Conservation (phyloP, 1,140 invertebrate species). For the Drosophila kikkawai region DNA sequence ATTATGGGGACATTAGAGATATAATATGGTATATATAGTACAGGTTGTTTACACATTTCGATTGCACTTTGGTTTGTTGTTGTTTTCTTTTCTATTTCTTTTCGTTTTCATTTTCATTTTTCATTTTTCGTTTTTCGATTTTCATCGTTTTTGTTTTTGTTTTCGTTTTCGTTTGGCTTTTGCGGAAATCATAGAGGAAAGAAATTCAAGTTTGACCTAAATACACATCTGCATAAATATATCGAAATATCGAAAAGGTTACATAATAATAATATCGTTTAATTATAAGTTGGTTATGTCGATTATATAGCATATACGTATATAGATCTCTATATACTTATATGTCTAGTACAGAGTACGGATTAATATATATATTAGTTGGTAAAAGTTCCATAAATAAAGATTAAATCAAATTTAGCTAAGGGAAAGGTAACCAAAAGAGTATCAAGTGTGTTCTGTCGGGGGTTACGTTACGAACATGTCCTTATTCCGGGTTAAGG, state of each 20-base stretch:
- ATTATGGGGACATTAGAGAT: conserved; percentile 8
- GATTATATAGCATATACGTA: conserved; percentile 70
- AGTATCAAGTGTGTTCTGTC: conserved; percentile 25
- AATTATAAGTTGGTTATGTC: conserved; percentile 48
- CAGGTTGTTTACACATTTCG: conserved; percentile 23
- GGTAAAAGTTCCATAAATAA: conserved; percentile 10
- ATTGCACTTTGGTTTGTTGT: conserved; percentile 74
- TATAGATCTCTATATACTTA: conserved; percentile 56
- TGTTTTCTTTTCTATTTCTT: conserved; percentile 47
- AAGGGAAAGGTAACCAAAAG: conserved; percentile 26
- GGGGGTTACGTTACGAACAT: conserved; percentile 3
- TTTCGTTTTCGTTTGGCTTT: conserved; percentile 40
- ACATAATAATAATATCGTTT: conserved; percentile 53
- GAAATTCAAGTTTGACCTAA: conserved; percentile 72
- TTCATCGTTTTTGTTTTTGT: conserved; percentile 19
- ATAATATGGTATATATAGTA: conserved; percentile 17
- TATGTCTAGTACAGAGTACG: conserved; percentile 47
- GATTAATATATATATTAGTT: conserved; percentile 26
- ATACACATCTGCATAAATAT: conserved; percentile 72
- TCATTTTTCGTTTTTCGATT: conserved; percentile 12
- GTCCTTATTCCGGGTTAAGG: not conserved
- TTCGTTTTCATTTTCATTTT: conserved; percentile 7
- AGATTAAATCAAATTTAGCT: conserved; percentile 25
- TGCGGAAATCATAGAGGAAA: conserved; percentile 58
- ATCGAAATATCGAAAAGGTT: conserved; percentile 70